phyloP scores from a whole-genome alignment of 2,113 vertebrate species.

The Scytalopus superciliaris region DNA sequence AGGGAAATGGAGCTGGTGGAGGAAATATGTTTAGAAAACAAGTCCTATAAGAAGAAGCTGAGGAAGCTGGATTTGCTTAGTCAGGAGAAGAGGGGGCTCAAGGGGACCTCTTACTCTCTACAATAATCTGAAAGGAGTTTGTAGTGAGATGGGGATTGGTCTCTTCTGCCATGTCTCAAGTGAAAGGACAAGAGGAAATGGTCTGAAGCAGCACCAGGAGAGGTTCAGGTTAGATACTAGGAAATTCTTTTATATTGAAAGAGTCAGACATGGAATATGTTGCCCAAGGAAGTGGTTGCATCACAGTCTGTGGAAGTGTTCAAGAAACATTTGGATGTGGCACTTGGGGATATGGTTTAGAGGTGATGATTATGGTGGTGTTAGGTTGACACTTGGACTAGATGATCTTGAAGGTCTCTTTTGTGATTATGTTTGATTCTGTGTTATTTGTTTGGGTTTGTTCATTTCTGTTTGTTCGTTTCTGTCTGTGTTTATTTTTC shows the following conservation, averaged over 20 bases:
- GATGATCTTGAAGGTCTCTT: not conserved
- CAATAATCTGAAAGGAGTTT: not conserved
- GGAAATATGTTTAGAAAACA: not conserved
- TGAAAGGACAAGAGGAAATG: not conserved
- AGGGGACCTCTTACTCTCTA: not conserved
- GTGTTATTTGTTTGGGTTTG: not conserved
- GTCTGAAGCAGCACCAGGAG: too few relatives aligned
- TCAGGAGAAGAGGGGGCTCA: not conserved
- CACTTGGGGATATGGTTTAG: not conserved
- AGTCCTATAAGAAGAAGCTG: not conserved
- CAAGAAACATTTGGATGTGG: not conserved
- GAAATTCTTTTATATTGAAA: not conserved
- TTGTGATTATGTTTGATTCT: not conserved
- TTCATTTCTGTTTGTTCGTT: not conserved
- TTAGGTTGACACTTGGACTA: not conserved
- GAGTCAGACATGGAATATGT: not conserved
- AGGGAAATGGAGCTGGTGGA: not conserved
- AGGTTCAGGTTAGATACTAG: not conserved
- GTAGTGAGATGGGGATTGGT: too few relatives aligned
- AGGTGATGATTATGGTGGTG: not conserved
- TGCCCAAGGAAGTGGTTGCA: not conserved
- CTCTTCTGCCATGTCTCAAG: not conserved
- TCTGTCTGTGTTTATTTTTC: not conserved
- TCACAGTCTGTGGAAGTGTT: rapidly evolving
- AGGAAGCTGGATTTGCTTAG: not conserved